Evolutionary conservation across 2,113 vertebrate species (phyloP), one percentile per base, ranked within the genome.

Genomic region (Diphyllodes magnificus): DNA sequence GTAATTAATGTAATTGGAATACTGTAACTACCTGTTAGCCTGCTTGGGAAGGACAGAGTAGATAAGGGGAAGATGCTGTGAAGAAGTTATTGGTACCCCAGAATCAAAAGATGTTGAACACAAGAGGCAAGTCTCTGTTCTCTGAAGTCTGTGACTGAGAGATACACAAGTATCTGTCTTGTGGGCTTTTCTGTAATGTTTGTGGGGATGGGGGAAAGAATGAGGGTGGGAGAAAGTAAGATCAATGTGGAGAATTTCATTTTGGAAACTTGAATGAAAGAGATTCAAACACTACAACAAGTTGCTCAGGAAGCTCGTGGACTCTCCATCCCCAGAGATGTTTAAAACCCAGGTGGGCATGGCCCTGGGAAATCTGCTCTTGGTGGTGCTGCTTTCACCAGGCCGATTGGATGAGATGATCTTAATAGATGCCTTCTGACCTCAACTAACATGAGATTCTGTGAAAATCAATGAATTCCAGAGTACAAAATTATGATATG

Each of bases 141-240:
- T 66, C 54, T 65, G 47, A 93, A 89, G 42, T 61, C 42, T 78
- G n/a, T n/a, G 50, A 49, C 31, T 73, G 45, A 69, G 15, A 56
- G 30, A 7, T 33, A 18, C 23, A 54, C 39, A 91, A 33, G 9
- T 33, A 21, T 35, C 12, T 56, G 16, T 27, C 40, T 90, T 78
- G 33, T 56, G 28, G 23, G 15, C 7, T 71, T 76, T 82, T 51
- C 49, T 42, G 54, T n/a, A 63, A 35, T 44, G 8, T 25, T 4
- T 24, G 2, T 0, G 0, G 4, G 7, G 4, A 8, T 9, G 4
- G 25, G 15, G 5, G 11, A 21, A 42, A 44, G 7, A 50, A 44
- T 12, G 13, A 4, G 11, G 6, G 2, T 22, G 22, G 35, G 16
- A 7, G 30, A 68, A 59, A 53, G 28, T 45, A 80, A 54, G 9